Conservation (phyloP, 2,113 vertebrate genomes). For the Nipponia nippon region DNA sequence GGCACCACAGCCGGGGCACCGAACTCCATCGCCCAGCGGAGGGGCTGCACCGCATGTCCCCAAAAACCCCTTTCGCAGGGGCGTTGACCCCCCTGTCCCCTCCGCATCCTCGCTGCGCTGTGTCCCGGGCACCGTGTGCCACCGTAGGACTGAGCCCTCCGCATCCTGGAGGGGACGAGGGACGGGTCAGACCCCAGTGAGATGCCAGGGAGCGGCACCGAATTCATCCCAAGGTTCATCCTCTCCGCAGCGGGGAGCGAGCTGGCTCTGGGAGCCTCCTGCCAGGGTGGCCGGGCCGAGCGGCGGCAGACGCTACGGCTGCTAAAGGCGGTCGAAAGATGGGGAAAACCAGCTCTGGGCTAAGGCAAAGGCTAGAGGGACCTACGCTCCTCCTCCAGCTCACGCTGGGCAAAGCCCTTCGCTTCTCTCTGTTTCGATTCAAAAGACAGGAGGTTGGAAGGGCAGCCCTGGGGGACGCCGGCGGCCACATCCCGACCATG, state of each 20-base stretch:
- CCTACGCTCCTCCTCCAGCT: background rate
- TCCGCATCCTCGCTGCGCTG: background rate
- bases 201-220: background rate
- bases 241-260: background rate
- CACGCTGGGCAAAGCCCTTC: background rate
- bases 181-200: background rate
- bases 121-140: background rate
- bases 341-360: background rate
- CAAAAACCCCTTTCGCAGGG: background rate
- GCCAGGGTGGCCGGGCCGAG: background rate
- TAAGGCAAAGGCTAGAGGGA: background rate
- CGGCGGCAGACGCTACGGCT: background rate
- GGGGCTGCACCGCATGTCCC: background rate
- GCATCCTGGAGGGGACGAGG: background rate
- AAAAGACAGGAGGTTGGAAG: background rate
- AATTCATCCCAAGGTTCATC: background rate
- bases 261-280: background rate
- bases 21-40: background rate
- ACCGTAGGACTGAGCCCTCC: background rate
- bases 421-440: background rate
- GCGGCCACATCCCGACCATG: accelerated
- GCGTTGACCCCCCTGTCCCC: background rate
- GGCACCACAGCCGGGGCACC: background rate
- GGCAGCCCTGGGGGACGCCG: accelerated
- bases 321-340: background rate